phyloP scores from a whole-genome alignment of 2,888 invertebrate genomes.

The Polyommatus iphigenia region DNA sequence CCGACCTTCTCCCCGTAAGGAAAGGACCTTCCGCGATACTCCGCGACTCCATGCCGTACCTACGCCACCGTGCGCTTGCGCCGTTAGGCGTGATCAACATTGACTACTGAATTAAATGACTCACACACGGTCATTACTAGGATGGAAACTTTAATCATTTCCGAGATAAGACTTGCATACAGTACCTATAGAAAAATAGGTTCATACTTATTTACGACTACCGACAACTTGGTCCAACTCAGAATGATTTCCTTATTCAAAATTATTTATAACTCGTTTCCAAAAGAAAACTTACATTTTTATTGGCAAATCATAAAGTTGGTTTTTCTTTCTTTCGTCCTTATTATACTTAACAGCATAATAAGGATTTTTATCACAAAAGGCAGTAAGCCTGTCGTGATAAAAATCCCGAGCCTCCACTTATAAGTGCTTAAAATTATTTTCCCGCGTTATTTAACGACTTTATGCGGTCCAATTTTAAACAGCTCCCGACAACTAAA shows the following conservation, averaged over 20 bases:
- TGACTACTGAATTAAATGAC: slow-evolving; percentile 31
- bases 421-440: not conserved
- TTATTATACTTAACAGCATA: not conserved
- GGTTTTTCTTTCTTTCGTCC: not conserved
- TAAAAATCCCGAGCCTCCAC: not conserved
- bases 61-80: not conserved
- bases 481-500: not conserved
- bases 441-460: not conserved
- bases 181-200: not conserved
- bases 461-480: not conserved
- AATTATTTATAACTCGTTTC: not conserved
- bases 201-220: too few species aligned
- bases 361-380: too few species aligned
- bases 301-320: not conserved
- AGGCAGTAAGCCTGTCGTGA: not conserved
- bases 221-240: too few species aligned
- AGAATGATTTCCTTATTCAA: not conserved
- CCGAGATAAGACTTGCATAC: not conserved
- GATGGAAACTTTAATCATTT: slow-evolving; percentile 5
- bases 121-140: slow-evolving; percentile 43
- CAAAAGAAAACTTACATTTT: not conserved
- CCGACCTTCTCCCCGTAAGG: slow-evolving; percentile 48
- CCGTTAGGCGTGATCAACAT: slow-evolving; percentile 32
- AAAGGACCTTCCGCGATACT: slow-evolving; percentile 42
- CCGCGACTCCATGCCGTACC: not conserved